Conservation (phyloP, 2,888 invertebrate genomes). For the Synanthedon formicaeformis region DNA sequence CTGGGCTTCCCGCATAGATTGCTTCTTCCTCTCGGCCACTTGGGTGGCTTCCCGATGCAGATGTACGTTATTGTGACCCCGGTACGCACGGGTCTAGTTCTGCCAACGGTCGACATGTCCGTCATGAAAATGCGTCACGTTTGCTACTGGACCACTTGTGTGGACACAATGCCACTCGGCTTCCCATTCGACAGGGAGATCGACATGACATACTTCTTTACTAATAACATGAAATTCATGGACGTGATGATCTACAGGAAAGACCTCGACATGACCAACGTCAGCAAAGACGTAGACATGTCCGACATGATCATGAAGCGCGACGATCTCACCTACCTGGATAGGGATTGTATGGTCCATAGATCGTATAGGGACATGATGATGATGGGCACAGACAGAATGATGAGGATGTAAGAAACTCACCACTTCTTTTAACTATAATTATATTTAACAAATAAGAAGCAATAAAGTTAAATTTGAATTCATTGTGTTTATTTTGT, state of each 20-base stretch:
- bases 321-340: constrained; percentile 52
- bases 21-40: constrained; percentile 77
- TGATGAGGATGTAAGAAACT: constrained; percentile 34
- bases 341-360: constrained; percentile 44
- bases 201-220: constrained; percentile 69
- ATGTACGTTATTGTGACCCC: constrained; percentile 74
- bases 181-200: constrained; percentile 82
- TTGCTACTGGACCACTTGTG: constrained; percentile 64
- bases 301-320: constrained; percentile 53
- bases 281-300: constrained; percentile 39
- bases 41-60: constrained; percentile 73
- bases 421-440: background rate
- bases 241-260: constrained; percentile 75
- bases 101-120: constrained; percentile 52
- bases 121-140: constrained; percentile 62
- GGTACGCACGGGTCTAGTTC: constrained; percentile 54
- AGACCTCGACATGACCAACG: constrained; percentile 46
- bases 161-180: constrained; percentile 76
- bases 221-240: constrained; percentile 75
- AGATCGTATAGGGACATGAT: constrained; percentile 54
- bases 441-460: background rate
- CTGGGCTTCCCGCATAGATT: constrained; percentile 77
- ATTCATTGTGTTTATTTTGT: background rate
- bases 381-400: constrained; percentile 45
- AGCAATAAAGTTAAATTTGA: background rate